Conservation (phyloP, 2,113 vertebrate species). For the Megaleporinus macrocephalus region DNA sequence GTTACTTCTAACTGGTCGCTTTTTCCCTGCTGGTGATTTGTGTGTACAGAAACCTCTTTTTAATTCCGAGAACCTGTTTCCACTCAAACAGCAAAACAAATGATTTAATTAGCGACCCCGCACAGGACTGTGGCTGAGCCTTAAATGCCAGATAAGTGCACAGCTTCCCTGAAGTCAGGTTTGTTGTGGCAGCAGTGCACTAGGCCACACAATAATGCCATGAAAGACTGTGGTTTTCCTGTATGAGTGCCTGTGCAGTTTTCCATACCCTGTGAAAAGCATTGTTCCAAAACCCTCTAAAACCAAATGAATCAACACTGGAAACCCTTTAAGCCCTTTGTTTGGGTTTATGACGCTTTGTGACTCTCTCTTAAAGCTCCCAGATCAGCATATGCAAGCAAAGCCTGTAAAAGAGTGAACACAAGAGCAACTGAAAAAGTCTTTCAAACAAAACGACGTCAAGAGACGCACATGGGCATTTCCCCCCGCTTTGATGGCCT, state of each 20-base stretch:
- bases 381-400: conserved; percentile 57
- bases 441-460: conserved; percentile 37
- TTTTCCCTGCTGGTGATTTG: neutral
- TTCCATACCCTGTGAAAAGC: conserved; percentile 67
- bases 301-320: conserved; percentile 70
- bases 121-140: conserved; percentile 2
- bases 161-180: conserved; percentile 11
- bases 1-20: neutral
- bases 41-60: conserved; percentile 4
- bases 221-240: conserved; percentile 62
- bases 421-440: conserved; percentile 29
- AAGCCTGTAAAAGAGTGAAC: conserved; percentile 46
- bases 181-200: conserved; percentile 49
- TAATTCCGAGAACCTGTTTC: neutral
- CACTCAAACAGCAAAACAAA: conserved; percentile 38
- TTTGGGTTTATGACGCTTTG: conserved; percentile 58
- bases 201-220: conserved; percentile 62
- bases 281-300: conserved; percentile 62
- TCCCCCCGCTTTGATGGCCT: neutral
- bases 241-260: conserved; percentile 58
- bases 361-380: conserved; percentile 62
- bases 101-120: conserved; percentile 36
- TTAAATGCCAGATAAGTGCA: neutral
- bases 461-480: conserved; percentile 25
- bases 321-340: conserved; percentile 66